Evolutionary conservation across 92 coral and sea anemone genomes (phyloP), one percentile per base, ranked within the genome.

Genomic region (Palythoa heliodiscus): DNA sequence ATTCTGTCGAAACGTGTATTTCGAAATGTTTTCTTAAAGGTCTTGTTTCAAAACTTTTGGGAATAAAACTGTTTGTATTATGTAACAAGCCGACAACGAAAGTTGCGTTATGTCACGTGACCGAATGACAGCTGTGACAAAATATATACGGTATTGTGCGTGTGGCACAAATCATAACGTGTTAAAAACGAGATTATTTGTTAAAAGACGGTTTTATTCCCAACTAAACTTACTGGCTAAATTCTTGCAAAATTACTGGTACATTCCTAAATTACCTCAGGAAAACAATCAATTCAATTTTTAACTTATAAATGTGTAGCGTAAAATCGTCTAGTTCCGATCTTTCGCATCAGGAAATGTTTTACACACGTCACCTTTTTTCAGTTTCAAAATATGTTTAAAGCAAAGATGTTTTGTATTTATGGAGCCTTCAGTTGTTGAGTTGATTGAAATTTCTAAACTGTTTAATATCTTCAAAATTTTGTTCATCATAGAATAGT

Each of bases 91-190:
- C 6, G 17, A 11, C 5, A 14, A 11, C 17, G 40, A 69, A 69
- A 37, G 40, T 69, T 69, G 73, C 43, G 73, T 69, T 69, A 22
- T 25, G 73, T 69, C 73, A 69, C 73, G 73, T 69, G 73, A 69
- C 47, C 17, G 11, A 69, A 68, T 68, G 15, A 25, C 25, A 24
- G 4, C 40, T 68, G 72, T 68, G 40, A 68, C 72, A 25, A 69
- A 69, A 69, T 37, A 69, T 11, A 20, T 43, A 43, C 50, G 9
- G 50, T 43, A 43, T 43, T 43, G 50, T 25, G 73, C 73, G 73
- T 69, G 73, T 69, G 73, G 73, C 73, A 43, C 39, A 25, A 69
- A 69, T 37, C 2, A 22, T 37, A 69, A 69, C 73, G 24, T 25
- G 73, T 69, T 69, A n/a, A 23, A 64, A 69, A 29, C 47, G 37